phyloP scores from a whole-genome alignment of 2,888 invertebrate genomes.

The Drosophila mimica region DNA sequence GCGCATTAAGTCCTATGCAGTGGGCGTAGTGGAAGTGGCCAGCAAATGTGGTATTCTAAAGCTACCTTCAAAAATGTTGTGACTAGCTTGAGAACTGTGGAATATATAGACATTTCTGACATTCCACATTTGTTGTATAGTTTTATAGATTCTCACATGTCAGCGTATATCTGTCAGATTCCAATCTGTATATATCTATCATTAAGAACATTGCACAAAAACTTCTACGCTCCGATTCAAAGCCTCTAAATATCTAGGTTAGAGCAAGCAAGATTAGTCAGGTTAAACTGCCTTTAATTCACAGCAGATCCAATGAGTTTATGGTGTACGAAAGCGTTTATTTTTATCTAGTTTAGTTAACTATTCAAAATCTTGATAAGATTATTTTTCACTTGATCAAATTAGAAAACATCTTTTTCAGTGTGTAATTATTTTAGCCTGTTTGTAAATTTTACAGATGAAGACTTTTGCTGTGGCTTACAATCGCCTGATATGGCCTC shows the following conservation, averaged over 20 bases:
- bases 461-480: slow-evolving; percentile 95
- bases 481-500: slow-evolving; percentile 91
- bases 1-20: no score
- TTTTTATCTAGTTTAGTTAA: not conserved
- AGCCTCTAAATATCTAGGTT: not conserved
- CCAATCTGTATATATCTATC: not conserved
- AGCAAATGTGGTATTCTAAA: no score
- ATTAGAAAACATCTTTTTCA: not conserved
- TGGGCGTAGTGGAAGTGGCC: no score
- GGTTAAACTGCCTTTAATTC: not conserved
- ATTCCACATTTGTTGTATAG: not conserved
- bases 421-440: slow-evolving; percentile 2
- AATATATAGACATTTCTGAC: not conserved
- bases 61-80: not conserved
- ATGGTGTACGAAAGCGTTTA: no score
- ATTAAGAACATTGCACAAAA: not conserved
- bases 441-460: slow-evolving; percentile 89
- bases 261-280: not conserved
- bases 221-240: not conserved
- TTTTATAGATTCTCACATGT: not conserved
- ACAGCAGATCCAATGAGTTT: not conserved
- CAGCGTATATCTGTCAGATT: not conserved
- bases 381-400: not conserved
- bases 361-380: not conserved
- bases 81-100: not conserved